Base-by-base conservation (phyloP, 2,113 vertebrate genomes). In the Callocephalon fimbriatum region DNA sequence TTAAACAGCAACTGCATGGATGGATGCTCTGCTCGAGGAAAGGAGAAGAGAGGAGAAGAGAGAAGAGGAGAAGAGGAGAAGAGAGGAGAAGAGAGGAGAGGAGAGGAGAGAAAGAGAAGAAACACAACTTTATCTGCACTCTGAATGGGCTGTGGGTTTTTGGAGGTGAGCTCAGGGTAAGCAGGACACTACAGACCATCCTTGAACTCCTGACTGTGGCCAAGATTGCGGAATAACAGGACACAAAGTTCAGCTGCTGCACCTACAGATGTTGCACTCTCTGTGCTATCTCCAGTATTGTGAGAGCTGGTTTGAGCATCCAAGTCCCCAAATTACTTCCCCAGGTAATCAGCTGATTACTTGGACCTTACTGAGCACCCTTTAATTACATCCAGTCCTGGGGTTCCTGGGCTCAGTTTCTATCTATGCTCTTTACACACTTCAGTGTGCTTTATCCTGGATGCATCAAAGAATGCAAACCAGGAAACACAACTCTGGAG, bases 341-440 rank as follows among this genome's bases (percentile, higher is more conserved):
- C n/a, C 10, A 56, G 37, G 40, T 70, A 94, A 90, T 31, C 21
- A 38, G 56, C n/a, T 93, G 58, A 90, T 93, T 93, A 81, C 31
- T 9, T 78, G 79, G 85, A 80, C 78, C 74, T 93, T 51, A 67
- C 50, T 86, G 54, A 94, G 63, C 54, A 81, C 82, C 76, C 82
- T 84, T 93, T 95, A 93, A 93, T 92, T 92, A 91, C 38, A 75
- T 8, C 47, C 38, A 78, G 73, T 51, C 47, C 88, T 61, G 59
- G 48, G 65, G 35, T 72, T 94, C 32, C 44, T 26, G 47, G 67
- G 72, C 72, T 82, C 42, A 31, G 42, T 63, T 89, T 71, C 92
- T 83, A 50, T 31, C 37, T 80, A 22, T 22, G 70, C 45, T 81
- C 65, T 95, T 94, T 51, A 70, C 51, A 95, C 65, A 63, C 86